Base-by-base conservation (phyloP, 2,113 vertebrate genomes). In the Hyperopisus bebe region DNA sequence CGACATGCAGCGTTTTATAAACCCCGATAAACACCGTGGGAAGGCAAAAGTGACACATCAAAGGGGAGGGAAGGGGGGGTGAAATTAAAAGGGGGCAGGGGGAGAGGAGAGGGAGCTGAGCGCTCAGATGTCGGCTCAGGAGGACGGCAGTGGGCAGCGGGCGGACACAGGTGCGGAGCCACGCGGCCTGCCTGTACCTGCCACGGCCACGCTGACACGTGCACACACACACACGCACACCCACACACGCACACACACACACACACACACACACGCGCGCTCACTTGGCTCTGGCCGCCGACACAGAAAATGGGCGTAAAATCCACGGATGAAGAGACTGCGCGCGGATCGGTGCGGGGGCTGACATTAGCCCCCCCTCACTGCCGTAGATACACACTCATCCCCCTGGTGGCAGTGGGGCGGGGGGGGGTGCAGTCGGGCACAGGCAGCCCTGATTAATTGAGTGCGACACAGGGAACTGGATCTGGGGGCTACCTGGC, bases 401-500 rank as follows among this genome's bases (percentile, higher is more conserved):
- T 89, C 90, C 88, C 90, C 88, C 89, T 91, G 88, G 83, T 90
- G 88, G 90, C 86, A 82, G 86, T 90, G 89, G 91, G 86, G 83
- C 88, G 89, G 91, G 86, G 87, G 55, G 87, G n/a, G 27, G 94
- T 93, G 94, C 93, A 94, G 95, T 66, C n/a, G 94, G 94, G 94
- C 94, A 95, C 95, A 96, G 95, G 95, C 93, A 94, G 94, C 92
- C 94, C 95, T 96, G 95, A 96, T 96, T 95, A 96, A 96, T 96
- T 96, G 96, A 94, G 93, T 92, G 93, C 94, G 95, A 95, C 95
- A 92, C 92, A 92, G 94, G 94, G 95, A 96, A 96, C 94, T 95
- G 95, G 95, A 94, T 95, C 95, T 96, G 94, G 95, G 95, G 95
- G 95, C 95, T 96, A 96, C 95, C 96, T 96, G 95, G 94, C 95